phyloP scores from a whole-genome alignment of 2,113 vertebrate genomes.

The Pseudorectes ferrugineus region DNA sequence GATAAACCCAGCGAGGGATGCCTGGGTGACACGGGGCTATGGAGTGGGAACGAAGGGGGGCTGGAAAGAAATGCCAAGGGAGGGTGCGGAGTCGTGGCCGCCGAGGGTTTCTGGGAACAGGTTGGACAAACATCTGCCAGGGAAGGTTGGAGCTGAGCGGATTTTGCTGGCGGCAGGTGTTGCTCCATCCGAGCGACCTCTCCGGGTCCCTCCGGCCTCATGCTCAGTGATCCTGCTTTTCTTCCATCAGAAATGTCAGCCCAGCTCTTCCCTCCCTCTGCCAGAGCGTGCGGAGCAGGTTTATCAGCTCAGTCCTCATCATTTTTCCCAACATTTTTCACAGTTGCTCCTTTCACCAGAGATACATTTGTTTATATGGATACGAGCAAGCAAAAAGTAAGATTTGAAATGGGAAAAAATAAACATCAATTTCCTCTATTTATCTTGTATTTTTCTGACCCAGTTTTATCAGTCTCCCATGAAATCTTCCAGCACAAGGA shows the following conservation, averaged over 20 bases:
- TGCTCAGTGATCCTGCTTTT: not conserved
- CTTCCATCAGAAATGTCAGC: not conserved
- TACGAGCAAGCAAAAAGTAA: not conserved
- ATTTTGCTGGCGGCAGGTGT: not conserved
- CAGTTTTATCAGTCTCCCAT: too few species aligned
- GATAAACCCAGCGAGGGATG: accelerated
- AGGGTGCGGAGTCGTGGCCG: accelerated
- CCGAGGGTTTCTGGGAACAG: not conserved
- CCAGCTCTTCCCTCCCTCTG: not conserved
- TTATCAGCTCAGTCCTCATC: not conserved
- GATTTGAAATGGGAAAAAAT: not conserved
- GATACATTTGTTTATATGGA: accelerated
- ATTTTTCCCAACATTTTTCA: not conserved
- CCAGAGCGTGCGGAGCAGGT: not conserved
- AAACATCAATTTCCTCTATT: not conserved
- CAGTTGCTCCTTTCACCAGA: not conserved
- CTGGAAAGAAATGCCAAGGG: not conserved
- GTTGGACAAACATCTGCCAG: not conserved
- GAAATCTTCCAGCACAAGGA: not conserved
- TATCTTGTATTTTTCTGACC: not conserved
- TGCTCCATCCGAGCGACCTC: not conserved
- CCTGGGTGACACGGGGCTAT: not conserved
- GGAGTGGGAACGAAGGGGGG: not conserved
- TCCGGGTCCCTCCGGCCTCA: not conserved
- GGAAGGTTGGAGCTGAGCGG: not conserved